A percentile compares a stretch with the other conserved stretches of the same genome.
Conservation (phyloP, 1,140 invertebrate genomes). For the Orius insidiosus region DNA sequence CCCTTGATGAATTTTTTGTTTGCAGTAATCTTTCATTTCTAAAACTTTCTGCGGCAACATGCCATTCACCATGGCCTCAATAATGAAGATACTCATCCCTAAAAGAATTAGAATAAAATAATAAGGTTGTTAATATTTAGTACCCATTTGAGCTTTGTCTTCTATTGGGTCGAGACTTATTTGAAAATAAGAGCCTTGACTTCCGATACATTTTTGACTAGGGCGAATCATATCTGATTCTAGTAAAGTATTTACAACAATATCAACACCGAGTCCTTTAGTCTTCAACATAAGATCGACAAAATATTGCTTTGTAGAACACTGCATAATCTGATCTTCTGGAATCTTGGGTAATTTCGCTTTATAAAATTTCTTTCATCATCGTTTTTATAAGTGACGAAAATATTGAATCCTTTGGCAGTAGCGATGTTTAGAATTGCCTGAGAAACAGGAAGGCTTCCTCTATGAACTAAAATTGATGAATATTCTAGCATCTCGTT, state of each 20-base stretch:
- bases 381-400: neutral
- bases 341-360: neutral
- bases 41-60: neutral
- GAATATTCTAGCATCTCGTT: neutral
- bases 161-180: slow-evolving; percentile 1
- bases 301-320: slow-evolving; percentile 8
- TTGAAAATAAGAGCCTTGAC: neutral
- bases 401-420: neutral
- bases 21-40: neutral
- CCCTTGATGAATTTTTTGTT: slow-evolving; percentile 3
- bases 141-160: slow-evolving; percentile 5
- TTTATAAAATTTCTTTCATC: neutral
- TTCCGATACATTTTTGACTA: neutral
- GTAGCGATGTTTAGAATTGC: neutral
- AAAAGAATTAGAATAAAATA: neutral
- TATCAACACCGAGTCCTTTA: slow-evolving; percentile 10
- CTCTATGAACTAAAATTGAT: slow-evolving; percentile 3
- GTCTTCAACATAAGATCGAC: slow-evolving; percentile 12
- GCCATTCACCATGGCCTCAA: neutral
- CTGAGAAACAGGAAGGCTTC: slow-evolving; percentile 4
- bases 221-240: slow-evolving; percentile 2
- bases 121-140: no score
- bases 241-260: slow-evolving; percentile 11
- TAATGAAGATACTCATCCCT: slow-evolving; percentile 10
- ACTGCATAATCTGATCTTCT: slow-evolving; percentile 6